Evolutionary conservation across 2,888 invertebrate species (phyloP), one percentile per base, ranked within the genome.

Genomic region (Beris chalybata): DNA sequence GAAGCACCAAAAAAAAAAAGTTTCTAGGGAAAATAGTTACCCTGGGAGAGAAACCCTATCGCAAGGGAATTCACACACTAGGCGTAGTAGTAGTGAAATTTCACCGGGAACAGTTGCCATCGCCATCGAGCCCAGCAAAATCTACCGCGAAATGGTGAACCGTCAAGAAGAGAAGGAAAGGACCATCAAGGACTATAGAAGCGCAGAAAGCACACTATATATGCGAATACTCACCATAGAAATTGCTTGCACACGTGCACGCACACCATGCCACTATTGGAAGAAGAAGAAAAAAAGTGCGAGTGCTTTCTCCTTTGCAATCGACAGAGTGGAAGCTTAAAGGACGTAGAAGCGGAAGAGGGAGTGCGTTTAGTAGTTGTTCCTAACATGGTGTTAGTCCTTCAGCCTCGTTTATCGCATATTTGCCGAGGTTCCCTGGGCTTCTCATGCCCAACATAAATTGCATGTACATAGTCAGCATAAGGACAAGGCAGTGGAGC

Each of bases 211-310:
- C 22, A 22, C 38, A 3, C 38, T 6, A 30, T 53, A 30, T 29
- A 53, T 12, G 45, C 47, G 30, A 38, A 50, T 50, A 50, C 61
- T 50, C 61, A 61, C 61, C 50, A 50, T 50, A 52, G 61, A 50
- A 61, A 61, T 52, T 61, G 52, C 61, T 61, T 61, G 61, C 61
- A 61, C 61, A 61, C 61, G 61, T 61, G 61, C 61, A 61, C 61
- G 61, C 61, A 61, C 52, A 61, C 61, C 38, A 61, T 38, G 38
- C 38, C 38, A 9, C 38, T 1, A 38, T 38, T 22, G 22, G 22
- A 22, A 22, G 22, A 22, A 22, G 22, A 22, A 22, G n/a, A n/a
- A 5, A 7, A 38, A 38, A 38, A 38, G 5, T 38, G 38, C 38
- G 38, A 38, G 38, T 38, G 38, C 38, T 38, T 38, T 38, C 38